Percentiles rank a stretch among this genome's conserved stretches.
These are phyloP conservation scores for Mastomys coucha DNA, from an alignment of 2,113 vertebrate genomes.

Conservation along the genomic window DNA sequence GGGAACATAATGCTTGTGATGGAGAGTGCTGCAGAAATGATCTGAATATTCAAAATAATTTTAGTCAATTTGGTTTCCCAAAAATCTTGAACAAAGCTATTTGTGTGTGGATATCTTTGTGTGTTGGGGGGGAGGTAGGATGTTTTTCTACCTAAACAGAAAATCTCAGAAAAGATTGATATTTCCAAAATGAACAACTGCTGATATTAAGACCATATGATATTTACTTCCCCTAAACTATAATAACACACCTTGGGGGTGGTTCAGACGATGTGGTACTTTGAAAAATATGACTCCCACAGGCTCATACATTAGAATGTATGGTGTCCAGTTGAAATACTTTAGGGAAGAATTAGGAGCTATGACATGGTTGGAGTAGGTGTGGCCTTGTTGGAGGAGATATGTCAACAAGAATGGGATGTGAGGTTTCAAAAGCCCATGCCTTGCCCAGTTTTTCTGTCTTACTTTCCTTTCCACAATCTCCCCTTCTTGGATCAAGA, in stretches of 20 bases:
- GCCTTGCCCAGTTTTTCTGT: accelerated
- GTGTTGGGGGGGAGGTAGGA: accelerated
- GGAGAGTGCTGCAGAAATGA: no score
- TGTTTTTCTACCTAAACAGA: background rate
- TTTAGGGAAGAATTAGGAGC: background rate
- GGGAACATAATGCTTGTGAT: background rate
- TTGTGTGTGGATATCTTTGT: background rate
- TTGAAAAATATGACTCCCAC: background rate
- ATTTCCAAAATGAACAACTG: background rate
- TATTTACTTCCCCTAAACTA: background rate
- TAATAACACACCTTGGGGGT: no score
- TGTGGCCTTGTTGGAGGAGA: accelerated
- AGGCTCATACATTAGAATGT: background rate
- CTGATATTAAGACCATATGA: background rate
- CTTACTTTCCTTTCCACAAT: background rate
- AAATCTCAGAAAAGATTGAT: background rate
- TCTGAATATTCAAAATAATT: background rate
- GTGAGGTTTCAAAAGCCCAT: background rate
- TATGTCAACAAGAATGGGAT: background rate
- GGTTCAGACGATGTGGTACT: background rate
- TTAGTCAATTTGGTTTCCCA: background rate
- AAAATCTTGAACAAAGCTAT: background rate
- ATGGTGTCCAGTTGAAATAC: background rate
- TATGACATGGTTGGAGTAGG: no score
- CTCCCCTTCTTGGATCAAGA: no score